Evolutionary conservation across 2,113 vertebrate species (phyloP), one percentile per base, ranked within the genome.

Genomic region (Microcebus griseorufus): DNA sequence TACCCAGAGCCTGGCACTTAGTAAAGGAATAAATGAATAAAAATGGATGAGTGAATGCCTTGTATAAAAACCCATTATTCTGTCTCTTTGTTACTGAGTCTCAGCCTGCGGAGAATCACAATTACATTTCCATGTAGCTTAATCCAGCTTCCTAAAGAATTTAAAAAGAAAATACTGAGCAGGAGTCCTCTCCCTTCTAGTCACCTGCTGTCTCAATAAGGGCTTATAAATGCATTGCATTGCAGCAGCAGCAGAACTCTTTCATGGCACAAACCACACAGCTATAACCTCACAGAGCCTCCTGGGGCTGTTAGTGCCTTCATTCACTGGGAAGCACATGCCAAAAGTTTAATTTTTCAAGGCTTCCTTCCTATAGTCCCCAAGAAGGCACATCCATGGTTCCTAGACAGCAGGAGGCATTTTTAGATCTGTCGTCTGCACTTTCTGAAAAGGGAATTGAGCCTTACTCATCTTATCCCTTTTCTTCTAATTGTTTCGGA

Each of bases 101-200:
- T 95, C 76, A 90, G 86, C 37, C 93, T 97, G 58, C 78, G 94
- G 92, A 97, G 93, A 92, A 81, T 96, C 90, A 91, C 69, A 96
- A 51, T 87, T 69, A 79, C 65, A 83, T 80, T 90, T 96, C 87
- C 78, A 62, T 60, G 42, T 34, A 91, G 48, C 39, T 60, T 91
- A 60, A 72, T 51, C 22, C 64, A 90, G 11, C 39, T 93, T 96
- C 65, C 82, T 70, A 84, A 81, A 95, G 27, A 16, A 32, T 48
- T 76, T 27, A 23, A 4, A 7, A 34, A 58, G 94, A 85, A 75
- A 69, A 78, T 27, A 58, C 48, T 39, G n/a, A 93, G 69, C 16
- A 65, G 70, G 64, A 69, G n/a, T 94, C 4, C 10, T 88, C 94
- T 90, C 8, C n/a, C n/a, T 14, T 95, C 11, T 58, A 34, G 83